Conservation (phyloP, 2,888 invertebrate species). For the Conchocele bisecta region DNA sequence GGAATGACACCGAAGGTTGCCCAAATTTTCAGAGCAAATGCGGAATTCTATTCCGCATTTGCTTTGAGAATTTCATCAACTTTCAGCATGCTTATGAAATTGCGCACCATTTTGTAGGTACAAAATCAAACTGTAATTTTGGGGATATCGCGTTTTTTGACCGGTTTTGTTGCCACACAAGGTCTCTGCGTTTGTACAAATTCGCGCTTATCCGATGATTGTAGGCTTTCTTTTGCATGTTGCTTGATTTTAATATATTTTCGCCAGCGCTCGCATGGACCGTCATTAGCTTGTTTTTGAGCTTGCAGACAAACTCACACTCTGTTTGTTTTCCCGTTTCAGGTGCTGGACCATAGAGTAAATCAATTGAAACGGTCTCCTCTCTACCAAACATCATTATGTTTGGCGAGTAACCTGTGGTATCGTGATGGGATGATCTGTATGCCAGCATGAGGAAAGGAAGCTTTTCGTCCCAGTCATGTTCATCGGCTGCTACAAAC, state of each 20-base stretch:
- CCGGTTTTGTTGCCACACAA: background rate
- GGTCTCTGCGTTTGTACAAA: background rate
- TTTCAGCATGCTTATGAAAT: no score
- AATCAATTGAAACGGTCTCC: background rate
- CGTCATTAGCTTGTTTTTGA: background rate
- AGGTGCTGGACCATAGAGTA: constrained; percentile 4
- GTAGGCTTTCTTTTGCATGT: constrained; percentile 1
- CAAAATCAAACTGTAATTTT: constrained; percentile 1
- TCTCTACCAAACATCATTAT: constrained; percentile 6
- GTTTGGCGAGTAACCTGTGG: background rate
- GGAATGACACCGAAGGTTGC: no score
- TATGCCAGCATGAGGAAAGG: constrained; percentile 1
- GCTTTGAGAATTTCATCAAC: no score
- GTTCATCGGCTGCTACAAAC: background rate
- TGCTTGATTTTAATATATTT: constrained; percentile 3
- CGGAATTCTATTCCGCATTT: no score
- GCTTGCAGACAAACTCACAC: background rate
- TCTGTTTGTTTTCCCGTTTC: background rate
- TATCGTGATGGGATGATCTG: constrained; percentile 1
- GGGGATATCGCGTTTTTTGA: background rate
- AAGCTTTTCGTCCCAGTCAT: background rate
- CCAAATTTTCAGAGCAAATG: no score
- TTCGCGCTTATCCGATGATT: background rate
- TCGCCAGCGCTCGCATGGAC: background rate
- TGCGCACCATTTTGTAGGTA: no score